phyloP scores from a whole-genome alignment of 2,888 invertebrate species.

The Punctoribates punctum region DNA sequence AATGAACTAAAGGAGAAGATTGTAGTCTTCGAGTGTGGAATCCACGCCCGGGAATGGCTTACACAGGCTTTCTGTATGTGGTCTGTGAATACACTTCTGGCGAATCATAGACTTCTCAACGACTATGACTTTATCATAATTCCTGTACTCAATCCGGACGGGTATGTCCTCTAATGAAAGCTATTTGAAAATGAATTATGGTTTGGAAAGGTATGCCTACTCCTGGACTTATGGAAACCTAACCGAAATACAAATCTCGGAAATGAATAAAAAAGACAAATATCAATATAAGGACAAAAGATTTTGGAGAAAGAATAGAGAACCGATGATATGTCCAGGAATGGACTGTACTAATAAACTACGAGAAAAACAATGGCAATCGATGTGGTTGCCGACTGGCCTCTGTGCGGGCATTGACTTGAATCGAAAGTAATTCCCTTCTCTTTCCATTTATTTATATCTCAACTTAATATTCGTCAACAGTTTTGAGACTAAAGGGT shows the following conservation, averaged over 20 bases:
- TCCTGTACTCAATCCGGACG: not conserved
- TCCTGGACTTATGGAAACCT: not conserved
- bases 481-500: not conserved
- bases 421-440: not conserved
- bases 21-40: constrained; percentile 1
- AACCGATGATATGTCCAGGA: no score
- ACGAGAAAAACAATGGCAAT: no score
- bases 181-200: not conserved
- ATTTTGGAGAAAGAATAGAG: not conserved
- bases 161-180: not conserved
- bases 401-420: not conserved
- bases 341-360: no score
- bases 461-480: not conserved
- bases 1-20: not conserved
- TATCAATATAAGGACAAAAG: not conserved
- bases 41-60: not conserved
- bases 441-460: not conserved
- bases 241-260: no score
- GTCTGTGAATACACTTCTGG: not conserved
- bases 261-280: no score
- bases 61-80: not conserved
- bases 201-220: not conserved
- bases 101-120: not conserved
- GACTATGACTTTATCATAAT: not conserved
- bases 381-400: not conserved